These are phyloP conservation scores for Hermatobates lingyangjiaoensis DNA, from an alignment of 1,140 invertebrate species.

Conservation along the genomic window DNA sequence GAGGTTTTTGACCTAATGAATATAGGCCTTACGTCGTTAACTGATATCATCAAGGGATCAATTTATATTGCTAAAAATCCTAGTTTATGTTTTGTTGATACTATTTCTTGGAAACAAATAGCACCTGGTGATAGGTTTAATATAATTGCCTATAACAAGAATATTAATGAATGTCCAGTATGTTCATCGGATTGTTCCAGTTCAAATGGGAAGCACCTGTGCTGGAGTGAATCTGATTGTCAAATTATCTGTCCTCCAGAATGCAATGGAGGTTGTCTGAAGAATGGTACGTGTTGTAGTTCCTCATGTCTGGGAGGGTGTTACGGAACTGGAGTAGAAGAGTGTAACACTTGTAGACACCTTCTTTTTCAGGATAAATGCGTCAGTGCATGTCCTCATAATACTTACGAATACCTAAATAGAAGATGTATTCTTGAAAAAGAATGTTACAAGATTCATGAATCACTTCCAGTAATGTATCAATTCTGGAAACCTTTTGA, in stretches of 20 bases:
- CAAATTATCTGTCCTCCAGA: not conserved
- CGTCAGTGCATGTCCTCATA: constrained; percentile 13
- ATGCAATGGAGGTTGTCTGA: not conserved
- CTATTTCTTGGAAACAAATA: not conserved
- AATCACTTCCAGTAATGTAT: constrained; percentile 25
- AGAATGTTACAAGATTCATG: constrained; percentile 40
- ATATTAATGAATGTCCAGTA: not conserved
- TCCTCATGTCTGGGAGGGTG: constrained; percentile 17
- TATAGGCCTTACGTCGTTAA: not conserved
- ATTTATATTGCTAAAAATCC: not conserved
- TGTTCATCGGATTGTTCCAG: not conserved
- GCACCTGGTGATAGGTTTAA: not conserved
- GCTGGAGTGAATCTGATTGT: not conserved
- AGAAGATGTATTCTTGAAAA: constrained; percentile 51
- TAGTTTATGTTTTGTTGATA: not conserved
- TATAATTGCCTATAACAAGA: not conserved
- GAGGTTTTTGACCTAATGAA: not conserved
- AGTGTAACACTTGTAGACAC: constrained; percentile 13
- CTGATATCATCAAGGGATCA: not conserved
- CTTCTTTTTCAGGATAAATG: constrained; percentile 12
- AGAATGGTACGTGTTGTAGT: constrained; percentile 9
- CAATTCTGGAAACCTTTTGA: constrained; percentile 15
- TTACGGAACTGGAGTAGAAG: constrained; percentile 6
- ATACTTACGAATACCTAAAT: constrained; percentile 25
- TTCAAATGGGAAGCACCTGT: not conserved